These are phyloP conservation scores for Phalacrocorax carbo DNA, from an alignment of 2,113 vertebrate genomes.

Conservation along the genomic window DNA sequence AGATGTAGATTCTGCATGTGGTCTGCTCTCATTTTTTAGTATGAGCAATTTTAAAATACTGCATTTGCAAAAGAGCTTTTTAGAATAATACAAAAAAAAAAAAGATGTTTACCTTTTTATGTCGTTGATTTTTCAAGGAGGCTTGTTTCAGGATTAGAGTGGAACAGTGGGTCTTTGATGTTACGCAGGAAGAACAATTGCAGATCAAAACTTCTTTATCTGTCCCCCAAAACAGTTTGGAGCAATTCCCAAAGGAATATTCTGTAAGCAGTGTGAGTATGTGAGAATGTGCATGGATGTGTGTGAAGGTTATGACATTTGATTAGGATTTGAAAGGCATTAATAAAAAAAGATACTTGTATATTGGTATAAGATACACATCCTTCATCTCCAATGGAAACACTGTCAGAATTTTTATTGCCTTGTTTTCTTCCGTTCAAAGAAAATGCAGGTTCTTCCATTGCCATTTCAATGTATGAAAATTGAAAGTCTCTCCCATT, in stretches of 20 bases:
- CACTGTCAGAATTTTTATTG: background rate
- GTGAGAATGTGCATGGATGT: fast-evolving
- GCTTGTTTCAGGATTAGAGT: background rate
- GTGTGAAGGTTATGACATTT: background rate
- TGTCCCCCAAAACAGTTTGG: background rate
- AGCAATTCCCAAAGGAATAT: background rate
- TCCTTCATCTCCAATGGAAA: background rate
- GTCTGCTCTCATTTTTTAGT: background rate
- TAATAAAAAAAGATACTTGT: background rate
- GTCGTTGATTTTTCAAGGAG: background rate
- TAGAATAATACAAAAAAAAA: background rate
- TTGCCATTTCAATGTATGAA: background rate
- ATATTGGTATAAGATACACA: background rate
- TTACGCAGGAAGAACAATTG: background rate
- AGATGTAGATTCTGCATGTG: background rate
- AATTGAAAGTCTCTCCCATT: background rate
- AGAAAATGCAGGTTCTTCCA: background rate
- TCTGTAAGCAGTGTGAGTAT: background rate
- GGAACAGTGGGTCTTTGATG: background rate
- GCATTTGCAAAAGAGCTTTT: background rate
- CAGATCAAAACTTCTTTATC: background rate
- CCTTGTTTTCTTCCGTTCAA: background rate
- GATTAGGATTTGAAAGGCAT: background rate
- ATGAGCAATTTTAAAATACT: background rate
- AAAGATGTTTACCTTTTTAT: background rate